Conservation (phyloP, 2,797 vertebrate species). For the Craterocephalus amniculus region DNA sequence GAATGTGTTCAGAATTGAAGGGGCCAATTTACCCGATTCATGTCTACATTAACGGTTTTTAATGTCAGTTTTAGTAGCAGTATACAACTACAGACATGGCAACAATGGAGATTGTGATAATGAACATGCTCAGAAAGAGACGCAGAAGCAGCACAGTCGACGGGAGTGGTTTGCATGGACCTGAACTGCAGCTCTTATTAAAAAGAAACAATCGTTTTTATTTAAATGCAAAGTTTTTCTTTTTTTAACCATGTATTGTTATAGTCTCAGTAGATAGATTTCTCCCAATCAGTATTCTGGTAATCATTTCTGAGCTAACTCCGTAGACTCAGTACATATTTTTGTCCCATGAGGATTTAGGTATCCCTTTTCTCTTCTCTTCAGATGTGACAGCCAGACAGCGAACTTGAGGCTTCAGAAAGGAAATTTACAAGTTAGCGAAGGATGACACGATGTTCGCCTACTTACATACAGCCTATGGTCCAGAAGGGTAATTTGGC, state of each 20-base stretch:
- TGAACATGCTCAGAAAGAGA: too few relatives aligned
- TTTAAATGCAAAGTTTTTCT: too few relatives aligned
- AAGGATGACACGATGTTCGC: background rate
- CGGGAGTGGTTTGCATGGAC: too few relatives aligned
- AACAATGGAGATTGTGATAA: too few relatives aligned
- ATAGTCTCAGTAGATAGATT: background rate
- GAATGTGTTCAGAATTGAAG: too few relatives aligned
- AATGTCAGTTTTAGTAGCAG: too few relatives aligned
- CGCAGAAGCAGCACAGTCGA: too few relatives aligned
- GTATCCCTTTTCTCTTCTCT: background rate
- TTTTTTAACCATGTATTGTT: background rate
- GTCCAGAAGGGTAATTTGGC: background rate
- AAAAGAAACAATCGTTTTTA: too few relatives aligned
- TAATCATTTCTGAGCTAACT: background rate
- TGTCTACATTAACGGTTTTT: too few relatives aligned
- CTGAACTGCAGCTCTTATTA: too few relatives aligned
- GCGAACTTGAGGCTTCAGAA: background rate
- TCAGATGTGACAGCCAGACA: background rate
- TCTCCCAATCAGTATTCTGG: background rate
- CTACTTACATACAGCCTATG: background rate
- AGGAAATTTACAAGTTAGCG: background rate
- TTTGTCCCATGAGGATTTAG: background rate
- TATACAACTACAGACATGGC: too few relatives aligned
- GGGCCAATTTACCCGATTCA: too few relatives aligned
- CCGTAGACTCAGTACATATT: background rate